Evolutionary conservation across 2,888 invertebrate species (phyloP).

Genomic region (Drosophila buzzatii): DNA sequence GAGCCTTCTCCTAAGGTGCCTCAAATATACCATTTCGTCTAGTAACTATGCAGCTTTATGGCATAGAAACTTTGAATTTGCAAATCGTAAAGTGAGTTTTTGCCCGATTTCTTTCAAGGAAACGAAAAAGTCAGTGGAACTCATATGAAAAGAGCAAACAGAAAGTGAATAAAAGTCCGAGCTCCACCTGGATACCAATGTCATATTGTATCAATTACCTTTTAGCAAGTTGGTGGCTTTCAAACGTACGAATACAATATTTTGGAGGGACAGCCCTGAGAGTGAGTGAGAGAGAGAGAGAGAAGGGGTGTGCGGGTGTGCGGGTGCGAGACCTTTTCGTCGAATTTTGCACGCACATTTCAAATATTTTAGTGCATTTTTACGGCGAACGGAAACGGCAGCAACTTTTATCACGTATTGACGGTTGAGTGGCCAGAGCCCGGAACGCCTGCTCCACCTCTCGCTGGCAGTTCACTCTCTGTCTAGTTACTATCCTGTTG

Average conservation of each 20-base stretch:
- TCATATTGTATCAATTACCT: constrained; percentile 75
- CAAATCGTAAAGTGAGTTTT: not conserved
- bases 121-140: not conserved
- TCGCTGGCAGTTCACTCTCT: not conserved
- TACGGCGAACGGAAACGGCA: constrained; percentile 66
- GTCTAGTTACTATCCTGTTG: constrained; percentile 1
- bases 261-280: not conserved
- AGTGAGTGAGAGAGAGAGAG: no score
- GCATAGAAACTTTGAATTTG: not conserved
- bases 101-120: not conserved
- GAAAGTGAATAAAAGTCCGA: constrained; percentile 14
- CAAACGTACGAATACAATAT: constrained; percentile 13
- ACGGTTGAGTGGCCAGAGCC: constrained; percentile 63
- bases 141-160: constrained; percentile 5
- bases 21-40: not conserved
- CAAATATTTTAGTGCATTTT: constrained; percentile 72
- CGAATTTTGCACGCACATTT: constrained; percentile 69
- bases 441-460: constrained; percentile 7
- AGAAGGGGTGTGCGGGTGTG: no score
- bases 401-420: constrained; percentile 76
- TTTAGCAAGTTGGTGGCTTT: constrained; percentile 52
- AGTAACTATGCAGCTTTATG: not conserved
- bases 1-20: not conserved
- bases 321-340: constrained; percentile 9
- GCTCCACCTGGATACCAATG: constrained; percentile 51